Percentiles rank a stretch among this genome's conserved stretches.
These are phyloP conservation scores for Pipistrellus pygmaeus DNA, from an alignment of 2,797 vertebrate genomes.

Conservation along the genomic window DNA sequence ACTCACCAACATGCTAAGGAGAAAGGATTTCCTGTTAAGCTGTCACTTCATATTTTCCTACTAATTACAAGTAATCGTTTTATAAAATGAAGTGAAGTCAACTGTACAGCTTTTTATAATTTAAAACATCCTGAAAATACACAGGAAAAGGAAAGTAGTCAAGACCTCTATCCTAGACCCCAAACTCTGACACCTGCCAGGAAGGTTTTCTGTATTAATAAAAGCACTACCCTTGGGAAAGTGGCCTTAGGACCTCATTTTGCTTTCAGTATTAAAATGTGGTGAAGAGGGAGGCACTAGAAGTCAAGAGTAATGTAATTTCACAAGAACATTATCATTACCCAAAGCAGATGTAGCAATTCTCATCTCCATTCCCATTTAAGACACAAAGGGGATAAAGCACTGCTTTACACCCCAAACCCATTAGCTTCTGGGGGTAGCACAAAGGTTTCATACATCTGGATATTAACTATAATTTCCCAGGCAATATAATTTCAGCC, in stretches of 20 bases:
- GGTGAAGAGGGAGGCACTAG: background rate
- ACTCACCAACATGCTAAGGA: background rate
- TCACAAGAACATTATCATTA: background rate
- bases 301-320: conserved; percentile 38
- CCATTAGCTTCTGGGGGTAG: background rate
- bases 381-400: background rate
- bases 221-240: background rate
- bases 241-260: background rate
- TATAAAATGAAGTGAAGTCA: background rate
- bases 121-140: background rate
- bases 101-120: background rate
- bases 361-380: background rate
- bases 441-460: background rate
- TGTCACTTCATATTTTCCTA: conserved; percentile 7
- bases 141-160: background rate
- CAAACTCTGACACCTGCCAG: background rate
- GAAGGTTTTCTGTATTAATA: conserved; percentile 27
- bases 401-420: background rate
- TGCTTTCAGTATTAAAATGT: conserved; percentile 50
- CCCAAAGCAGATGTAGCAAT: background rate
- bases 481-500: background rate
- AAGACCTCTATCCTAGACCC: background rate
- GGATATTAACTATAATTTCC: background rate
- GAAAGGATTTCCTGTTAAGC: background rate
- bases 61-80: background rate